phyloP scores from a whole-genome alignment of 2,888 invertebrate genomes.

The Aporophyla lueneburgensis region DNA sequence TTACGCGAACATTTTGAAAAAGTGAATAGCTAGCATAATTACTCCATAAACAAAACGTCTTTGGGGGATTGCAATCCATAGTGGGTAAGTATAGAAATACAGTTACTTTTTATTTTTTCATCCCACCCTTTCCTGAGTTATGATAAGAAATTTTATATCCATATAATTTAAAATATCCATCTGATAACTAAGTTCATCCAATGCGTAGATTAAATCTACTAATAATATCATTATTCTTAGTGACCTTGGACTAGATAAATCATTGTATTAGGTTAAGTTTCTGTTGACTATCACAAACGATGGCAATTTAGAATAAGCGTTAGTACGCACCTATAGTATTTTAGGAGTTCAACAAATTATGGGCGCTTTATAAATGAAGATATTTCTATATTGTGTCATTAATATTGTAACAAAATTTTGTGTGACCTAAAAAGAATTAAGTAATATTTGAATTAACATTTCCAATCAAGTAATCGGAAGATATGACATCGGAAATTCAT shows the following conservation, averaged over 20 bases:
- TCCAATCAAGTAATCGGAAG: constrained; percentile 42
- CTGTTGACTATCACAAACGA: constrained; percentile 65
- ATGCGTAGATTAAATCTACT: constrained; percentile 87
- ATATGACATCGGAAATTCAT: constrained; percentile 18
- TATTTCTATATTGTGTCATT: constrained; percentile 50
- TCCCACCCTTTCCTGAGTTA: constrained; percentile 80
- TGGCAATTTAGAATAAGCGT: constrained; percentile 68
- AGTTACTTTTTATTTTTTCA: constrained; percentile 68
- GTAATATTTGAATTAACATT: constrained; percentile 20
- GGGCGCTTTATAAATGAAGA: constrained; percentile 44
- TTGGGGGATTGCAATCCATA: constrained; percentile 66
- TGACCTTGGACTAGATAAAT: constrained; percentile 78
- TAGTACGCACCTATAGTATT: constrained; percentile 67
- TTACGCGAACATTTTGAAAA: constrained; percentile 1
- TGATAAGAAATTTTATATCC: constrained; percentile 78
- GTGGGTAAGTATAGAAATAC: constrained; percentile 81
- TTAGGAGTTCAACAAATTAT: constrained; percentile 55
- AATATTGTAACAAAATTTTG: constrained; percentile 20
- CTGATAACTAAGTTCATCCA: constrained; percentile 69
- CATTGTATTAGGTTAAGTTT: constrained; percentile 80
- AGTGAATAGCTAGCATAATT: neutral
- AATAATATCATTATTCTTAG: constrained; percentile 77
- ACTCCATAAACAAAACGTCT: constrained; percentile 16
- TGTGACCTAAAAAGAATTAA: constrained; percentile 13
- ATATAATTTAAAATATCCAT: constrained; percentile 75